Evolutionary conservation across 2,888 invertebrate genomes (phyloP), one percentile per base, ranked within the genome.

Genomic region (Elegia similella): DNA sequence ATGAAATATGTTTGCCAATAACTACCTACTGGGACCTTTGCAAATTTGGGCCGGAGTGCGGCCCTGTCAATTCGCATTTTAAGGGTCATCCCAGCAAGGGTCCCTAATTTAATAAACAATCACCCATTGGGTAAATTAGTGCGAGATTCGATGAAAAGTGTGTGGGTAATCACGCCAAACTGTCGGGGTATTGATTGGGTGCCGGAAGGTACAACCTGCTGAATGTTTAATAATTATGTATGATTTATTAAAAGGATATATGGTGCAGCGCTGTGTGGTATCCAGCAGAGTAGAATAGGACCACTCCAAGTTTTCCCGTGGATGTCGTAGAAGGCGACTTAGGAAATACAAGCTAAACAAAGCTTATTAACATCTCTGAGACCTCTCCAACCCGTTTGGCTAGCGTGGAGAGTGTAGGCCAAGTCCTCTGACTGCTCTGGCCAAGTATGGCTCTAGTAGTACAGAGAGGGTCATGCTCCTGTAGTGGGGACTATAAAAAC

Each of bases 61-160:
- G 46, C 54, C 59, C 65, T 68, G 69, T 68, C 70, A 65, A 66
- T 69, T 64, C 62, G 44, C 57, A 61, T 66, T 59, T 63, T 63
- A 62, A 58, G 63, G 66, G 59, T 48, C 61, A 23, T 50, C 48
- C 50, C 65, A 69, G 73, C 64, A 66, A 73, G 73, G 74, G 75
- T 73, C 60, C 47, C 58, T 73, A 73, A 73, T 71, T 73, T 66
- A 67, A 71, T 71, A 73, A 69, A 68, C 72, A 71, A 70, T 69
- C 66, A 67, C 60, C 67, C 63, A 57, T 42, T 65, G 68, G 65
- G 62, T 69, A 50, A 56, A 56, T 56, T 48, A 56, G 42, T 50
- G 56, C 23, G 48, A 48, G 56, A 48, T 30, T 48, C 48, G 48
- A 48, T 44, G 54, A 55, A 44, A 55, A 55, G 54, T 55, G 54